Percentiles rank a stretch among this genome's conserved stretches.
phyloP scores from a whole-genome alignment of 30 jellyfish, hydroid and myxozoan genomes.

The Hydractinia echinata region DNA sequence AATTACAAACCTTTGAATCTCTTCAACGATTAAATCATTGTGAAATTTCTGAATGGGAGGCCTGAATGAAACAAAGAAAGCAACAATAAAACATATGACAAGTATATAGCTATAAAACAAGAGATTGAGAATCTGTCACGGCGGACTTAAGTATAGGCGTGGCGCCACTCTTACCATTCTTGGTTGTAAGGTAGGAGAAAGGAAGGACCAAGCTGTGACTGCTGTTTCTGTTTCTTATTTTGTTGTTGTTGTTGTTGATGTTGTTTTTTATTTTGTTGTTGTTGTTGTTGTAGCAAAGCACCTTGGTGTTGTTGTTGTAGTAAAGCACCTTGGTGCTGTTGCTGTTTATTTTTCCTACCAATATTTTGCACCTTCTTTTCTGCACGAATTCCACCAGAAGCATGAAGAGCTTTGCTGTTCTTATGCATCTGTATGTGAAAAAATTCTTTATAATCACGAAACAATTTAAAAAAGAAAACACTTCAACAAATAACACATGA shows the following conservation, averaged over 20 bases:
- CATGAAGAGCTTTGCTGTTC: background rate
- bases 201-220: conserved; percentile 6
- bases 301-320: background rate
- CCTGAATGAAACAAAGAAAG: no score
- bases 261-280: background rate
- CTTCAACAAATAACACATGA: no score
- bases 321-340: background rate
- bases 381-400: conserved; percentile 29
- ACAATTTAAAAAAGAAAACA: background rate
- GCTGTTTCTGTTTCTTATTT: background rate
- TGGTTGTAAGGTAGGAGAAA: conserved; percentile 13
- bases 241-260: background rate
- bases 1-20: no score
- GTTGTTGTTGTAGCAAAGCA: background rate
- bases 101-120: no score
- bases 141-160: no score
- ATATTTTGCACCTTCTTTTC: background rate
- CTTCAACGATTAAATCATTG: no score
- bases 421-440: background rate
- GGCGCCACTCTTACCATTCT: conserved; percentile 3
- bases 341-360: background rate
- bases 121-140: no score
- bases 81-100: no score
- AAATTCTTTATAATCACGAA: background rate
- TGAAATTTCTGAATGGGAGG: no score